Evolutionary conservation across 2,888 invertebrate species (phyloP), one percentile per base, ranked within the genome.

Genomic region (Xestobium rufovillosum): DNA sequence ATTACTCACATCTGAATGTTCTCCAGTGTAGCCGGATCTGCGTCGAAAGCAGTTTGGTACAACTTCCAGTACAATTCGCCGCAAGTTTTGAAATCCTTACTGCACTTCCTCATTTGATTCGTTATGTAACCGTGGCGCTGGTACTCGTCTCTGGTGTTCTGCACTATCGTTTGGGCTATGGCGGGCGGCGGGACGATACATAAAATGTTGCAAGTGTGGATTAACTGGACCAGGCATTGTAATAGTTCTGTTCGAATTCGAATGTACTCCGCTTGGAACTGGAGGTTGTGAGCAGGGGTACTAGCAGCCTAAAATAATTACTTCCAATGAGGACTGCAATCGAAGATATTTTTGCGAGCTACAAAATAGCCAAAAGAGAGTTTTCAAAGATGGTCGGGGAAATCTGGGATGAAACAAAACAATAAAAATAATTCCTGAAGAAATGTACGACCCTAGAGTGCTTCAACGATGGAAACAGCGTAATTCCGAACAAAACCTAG

Each of bases 181-280:
- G 92, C 92, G 0, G 94, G 91, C 25, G 94, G 91, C 15, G 94
- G 95, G 39, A 90, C 88, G 40, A 91, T 86, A 55, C 87, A 86
- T 25, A 88, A 70, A 40, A 84, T 80, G 45, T 75, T 72, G 50
- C 86, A 87, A 0, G 84, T 80, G 45, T 78, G 73, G 13, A 80
- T 63, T 31, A 83, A 64, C 53, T 80, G 80, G 2, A 72, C 63
- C 38, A 79, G 67, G 37, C 72, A 71, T 38, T 84, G 81, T 3
- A 92, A 68, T 55, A 85, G 81, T 53, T 77, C 78, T 1, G 81
- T 80, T 1, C 92, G 73, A 25, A 90, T 72, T 43, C 78, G 75
- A 12, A 83, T 72, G 59, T 83, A 88, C 57, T 86, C 85, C 26
- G 80, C 72, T 59, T 85, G 84, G 57, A 89, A 88, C 39, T 75